Evolutionary conservation across 2,113 vertebrate species (phyloP), one percentile per base, ranked within the genome.

Genomic region (Phylloscopus trochilus): DNA sequence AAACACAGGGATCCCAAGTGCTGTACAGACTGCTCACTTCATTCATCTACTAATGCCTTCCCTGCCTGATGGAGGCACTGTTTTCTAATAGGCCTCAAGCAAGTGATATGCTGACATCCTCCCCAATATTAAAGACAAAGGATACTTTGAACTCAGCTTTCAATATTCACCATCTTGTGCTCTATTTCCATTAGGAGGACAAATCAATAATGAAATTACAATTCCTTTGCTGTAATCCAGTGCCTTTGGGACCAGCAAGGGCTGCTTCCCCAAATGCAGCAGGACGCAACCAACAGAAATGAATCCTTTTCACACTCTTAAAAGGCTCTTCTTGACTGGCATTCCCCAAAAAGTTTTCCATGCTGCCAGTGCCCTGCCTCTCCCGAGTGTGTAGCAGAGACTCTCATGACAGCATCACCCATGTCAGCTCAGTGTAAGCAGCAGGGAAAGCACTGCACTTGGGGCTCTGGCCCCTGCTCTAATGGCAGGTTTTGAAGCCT

Each of bases 1-100:
- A 41, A 9, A 6, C 33, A 15, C 0, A 3, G 22, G 24, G 39
- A 66, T 35, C 19, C 59, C 52, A 24, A 0, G 1, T 6, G 30
- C 63, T 46, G 56, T 7, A 44, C 73, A 75, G 24, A 10, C 27
- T n/a, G 5, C 64, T 59, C 4, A 0, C 37, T 49, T 63, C 59
- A 4, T 24, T 46, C 37, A 30, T 22, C 49, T 31, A 2, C 72
- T 27, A 2, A 31, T 16, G 27, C 33, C 51, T 64, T 26, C 74
- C 3, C 26, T n/a, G 47, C 43, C 63, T 82, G 41, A 46, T 52
- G 60, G 35, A 69, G 72, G 15, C 11, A 31, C 30, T 46, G 12
- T 4, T 77, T 81, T 46, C 52, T 63, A 43, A 59, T 0, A 35
- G 47, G 33, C 31, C 52, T 33, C 47, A 81, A 10, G 56, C 33